Percentiles rank a stretch among this genome's conserved stretches.
Conservation (phyloP, 2,113 vertebrate species). For the Accipiter cooperii region DNA sequence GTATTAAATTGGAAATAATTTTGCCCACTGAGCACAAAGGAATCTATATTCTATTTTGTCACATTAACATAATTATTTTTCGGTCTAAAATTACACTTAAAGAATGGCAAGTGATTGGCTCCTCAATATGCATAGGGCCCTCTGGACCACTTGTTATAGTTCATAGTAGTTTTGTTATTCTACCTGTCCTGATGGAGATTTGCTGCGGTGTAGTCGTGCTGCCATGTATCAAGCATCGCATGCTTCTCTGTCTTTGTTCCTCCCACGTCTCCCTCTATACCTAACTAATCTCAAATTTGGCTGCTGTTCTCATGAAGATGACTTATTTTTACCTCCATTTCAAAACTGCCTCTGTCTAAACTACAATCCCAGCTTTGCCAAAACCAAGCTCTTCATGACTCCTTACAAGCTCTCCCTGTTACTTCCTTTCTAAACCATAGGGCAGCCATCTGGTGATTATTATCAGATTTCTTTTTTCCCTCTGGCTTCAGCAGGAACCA, state of each 20-base stretch:
- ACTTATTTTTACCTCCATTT: neutral
- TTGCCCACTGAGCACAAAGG: neutral
- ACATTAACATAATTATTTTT: neutral
- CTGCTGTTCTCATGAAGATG: neutral
- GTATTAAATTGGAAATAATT: neutral
- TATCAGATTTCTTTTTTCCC: neutral
- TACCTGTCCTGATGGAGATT: neutral
- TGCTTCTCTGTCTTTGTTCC: neutral
- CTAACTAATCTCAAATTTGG: neutral
- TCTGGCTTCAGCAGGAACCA: neutral
- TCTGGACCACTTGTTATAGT: neutral
- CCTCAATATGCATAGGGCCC: neutral
- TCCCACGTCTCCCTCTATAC: neutral
- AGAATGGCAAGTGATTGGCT: neutral
- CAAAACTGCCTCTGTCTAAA: neutral
- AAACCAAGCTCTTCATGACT: neutral
- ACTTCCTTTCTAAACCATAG: neutral
- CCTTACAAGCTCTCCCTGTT: neutral
- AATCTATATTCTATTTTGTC: neutral
- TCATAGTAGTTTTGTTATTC: neutral
- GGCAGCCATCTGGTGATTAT: neutral
- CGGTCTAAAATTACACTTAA: neutral
- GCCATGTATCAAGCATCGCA: neutral
- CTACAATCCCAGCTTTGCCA: neutral
- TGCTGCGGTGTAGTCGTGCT: neutral